Percentiles rank a stretch among this genome's conserved stretches.
phyloP scores from a whole-genome alignment of 2,888 invertebrate genomes.

The Strigamia crassipes region DNA sequence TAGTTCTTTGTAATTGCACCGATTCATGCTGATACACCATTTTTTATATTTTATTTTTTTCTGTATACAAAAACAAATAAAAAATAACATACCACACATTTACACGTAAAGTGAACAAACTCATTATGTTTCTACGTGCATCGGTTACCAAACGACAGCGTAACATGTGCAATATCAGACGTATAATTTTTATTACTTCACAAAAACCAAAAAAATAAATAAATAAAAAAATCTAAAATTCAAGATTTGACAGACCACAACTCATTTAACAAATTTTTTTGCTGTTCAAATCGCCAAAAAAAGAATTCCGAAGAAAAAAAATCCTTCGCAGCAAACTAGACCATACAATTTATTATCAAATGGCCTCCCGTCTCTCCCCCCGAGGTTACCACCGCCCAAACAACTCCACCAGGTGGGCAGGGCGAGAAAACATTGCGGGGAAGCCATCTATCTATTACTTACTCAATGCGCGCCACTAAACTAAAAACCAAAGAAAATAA shows the following conservation, averaged over 20 bases:
- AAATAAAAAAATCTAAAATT: too few species aligned
- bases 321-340: conserved; percentile 10
- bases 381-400: conserved; percentile 21
- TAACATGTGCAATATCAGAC: neutral
- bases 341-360: conserved; percentile 16
- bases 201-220: too few species aligned
- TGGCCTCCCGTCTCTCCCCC: neutral
- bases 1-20: neutral
- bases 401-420: conserved; percentile 11
- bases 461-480: neutral
- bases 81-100: neutral
- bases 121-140: neutral
- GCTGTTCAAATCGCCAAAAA: neutral
- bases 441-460: neutral
- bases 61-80: neutral
- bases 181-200: too few species aligned
- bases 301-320: neutral
- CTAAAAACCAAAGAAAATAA: neutral
- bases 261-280: too few species aligned
- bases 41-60: neutral
- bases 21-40: neutral
- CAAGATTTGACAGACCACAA: too few species aligned
- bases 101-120: conserved; percentile 13
- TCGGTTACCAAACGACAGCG: neutral
- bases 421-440: neutral